A percentile compares a stretch with the other conserved stretches of the same genome.
These are phyloP conservation scores for Globodera rostochiensis DNA, from an alignment of 1,140 invertebrate species.

Conservation along the genomic window DNA sequence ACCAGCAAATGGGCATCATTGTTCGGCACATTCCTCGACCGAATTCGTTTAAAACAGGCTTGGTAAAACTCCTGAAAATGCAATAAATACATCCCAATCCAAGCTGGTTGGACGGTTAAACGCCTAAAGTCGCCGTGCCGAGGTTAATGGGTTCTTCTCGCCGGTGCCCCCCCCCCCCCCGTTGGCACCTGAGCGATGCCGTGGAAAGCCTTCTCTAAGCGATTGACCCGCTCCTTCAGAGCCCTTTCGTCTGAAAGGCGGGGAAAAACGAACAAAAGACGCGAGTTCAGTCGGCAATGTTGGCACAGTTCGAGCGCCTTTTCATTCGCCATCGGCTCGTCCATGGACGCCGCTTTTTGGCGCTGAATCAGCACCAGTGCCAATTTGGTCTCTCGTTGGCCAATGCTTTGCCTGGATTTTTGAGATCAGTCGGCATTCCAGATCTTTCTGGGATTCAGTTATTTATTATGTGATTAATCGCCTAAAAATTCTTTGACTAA, in stretches of 20 bases:
- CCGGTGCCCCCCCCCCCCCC: no score
- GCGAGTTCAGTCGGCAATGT: constrained; percentile 86
- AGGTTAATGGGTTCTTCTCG: no score
- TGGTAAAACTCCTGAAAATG: constrained; percentile 78
- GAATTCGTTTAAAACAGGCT: constrained; percentile 74
- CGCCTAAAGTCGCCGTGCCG: no score
- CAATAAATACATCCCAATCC: neutral
- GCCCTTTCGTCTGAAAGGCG: constrained; percentile 77
- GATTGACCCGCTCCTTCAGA: constrained; percentile 50
- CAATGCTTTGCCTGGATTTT: constrained; percentile 42
- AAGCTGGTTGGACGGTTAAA: no score
- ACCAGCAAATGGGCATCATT: constrained; percentile 71
- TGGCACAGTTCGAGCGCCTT: constrained; percentile 83
- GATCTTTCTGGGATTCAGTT: no score
- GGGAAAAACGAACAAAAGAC: constrained; percentile 86
- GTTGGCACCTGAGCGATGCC: constrained; percentile 77
- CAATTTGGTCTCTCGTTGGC: constrained; percentile 40
- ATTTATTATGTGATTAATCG: no score
- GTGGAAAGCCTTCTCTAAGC: constrained; percentile 85
- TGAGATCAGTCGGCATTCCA: neutral
- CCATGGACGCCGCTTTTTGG: constrained; percentile 68
- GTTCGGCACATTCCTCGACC: constrained; percentile 46
- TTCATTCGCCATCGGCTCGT: constrained; percentile 84
- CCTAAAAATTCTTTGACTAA: no score
- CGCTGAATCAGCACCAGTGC: constrained; percentile 46